These are phyloP conservation scores for Holothuria glaberrima DNA, from an alignment of 35 echinoderm and acorn worm genomes.

Conservation along the genomic window DNA sequence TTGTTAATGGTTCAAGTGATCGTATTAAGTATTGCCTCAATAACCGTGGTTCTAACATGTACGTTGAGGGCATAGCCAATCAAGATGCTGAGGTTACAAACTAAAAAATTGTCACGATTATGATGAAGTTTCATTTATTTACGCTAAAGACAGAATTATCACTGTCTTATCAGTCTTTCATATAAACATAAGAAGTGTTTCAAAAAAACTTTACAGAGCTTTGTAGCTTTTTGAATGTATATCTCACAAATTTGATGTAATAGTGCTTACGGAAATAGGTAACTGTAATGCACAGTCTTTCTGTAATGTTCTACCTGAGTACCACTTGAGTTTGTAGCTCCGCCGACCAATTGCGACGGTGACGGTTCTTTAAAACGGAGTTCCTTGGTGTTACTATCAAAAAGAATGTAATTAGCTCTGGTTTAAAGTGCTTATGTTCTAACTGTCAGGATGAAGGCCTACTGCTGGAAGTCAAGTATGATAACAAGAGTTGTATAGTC, in stretches of 20 bases:
- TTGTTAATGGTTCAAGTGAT: no score
- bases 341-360: no score
- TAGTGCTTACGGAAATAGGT: no score
- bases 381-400: no score
- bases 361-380: no score
- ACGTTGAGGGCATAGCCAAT: no score
- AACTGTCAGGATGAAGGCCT: not conserved
- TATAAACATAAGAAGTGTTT: not conserved
- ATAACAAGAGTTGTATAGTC: not conserved
- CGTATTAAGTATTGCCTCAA: not conserved
- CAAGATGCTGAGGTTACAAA: not conserved
- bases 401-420: not conserved
- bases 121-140: no score
- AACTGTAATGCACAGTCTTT: no score
- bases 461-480: not conserved
- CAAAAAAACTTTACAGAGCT: slow-evolving; percentile 5
- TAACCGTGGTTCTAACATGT: not conserved
- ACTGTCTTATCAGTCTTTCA: not conserved
- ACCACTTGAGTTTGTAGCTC: no score
- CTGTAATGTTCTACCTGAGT: no score
- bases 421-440: not conserved
- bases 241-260: slow-evolving; percentile 29
- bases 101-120: slow-evolving; percentile 8
- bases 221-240: not conserved
- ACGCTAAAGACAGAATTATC: not conserved